These are phyloP conservation scores for Lerista edwardsae DNA, from an alignment of 2,797 vertebrate species.

Conservation along the genomic window DNA sequence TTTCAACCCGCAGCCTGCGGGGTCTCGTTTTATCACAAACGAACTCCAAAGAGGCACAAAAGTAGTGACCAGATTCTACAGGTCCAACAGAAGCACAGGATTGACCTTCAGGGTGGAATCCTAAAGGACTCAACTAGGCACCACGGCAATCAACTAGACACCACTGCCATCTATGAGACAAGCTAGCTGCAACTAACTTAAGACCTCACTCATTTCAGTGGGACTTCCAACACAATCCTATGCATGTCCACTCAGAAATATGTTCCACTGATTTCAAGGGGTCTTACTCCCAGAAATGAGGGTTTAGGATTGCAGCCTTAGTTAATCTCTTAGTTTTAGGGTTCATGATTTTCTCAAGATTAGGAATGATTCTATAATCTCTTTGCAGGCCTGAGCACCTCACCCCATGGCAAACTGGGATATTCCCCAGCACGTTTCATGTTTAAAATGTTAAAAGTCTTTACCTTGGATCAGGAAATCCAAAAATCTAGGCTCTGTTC, in stretches of 20 bases:
- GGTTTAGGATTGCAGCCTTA: no score
- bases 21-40: constrained; percentile 24
- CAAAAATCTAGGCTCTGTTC: not conserved
- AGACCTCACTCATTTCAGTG: no score
- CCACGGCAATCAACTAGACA: no score
- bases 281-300: no score
- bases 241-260: no score
- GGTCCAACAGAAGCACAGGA: not conserved
- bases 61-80: not conserved
- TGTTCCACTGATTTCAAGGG: no score
- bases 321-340: constrained; percentile 18
- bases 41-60: constrained; percentile 7
- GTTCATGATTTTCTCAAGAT: not conserved
- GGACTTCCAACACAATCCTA: no score
- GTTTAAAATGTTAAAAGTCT: not conserved
- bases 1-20: constrained; percentile 17
- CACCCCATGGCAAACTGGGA: no score
- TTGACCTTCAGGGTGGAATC: no score
- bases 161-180: no score
- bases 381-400: not conserved
- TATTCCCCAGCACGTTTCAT: not conserved
- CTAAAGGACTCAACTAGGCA: no score
- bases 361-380: not conserved
- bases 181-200: no score
- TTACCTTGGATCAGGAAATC: not conserved